Base-by-base conservation (phyloP, 2,113 vertebrate genomes). In the Camelus dromedarius region DNA sequence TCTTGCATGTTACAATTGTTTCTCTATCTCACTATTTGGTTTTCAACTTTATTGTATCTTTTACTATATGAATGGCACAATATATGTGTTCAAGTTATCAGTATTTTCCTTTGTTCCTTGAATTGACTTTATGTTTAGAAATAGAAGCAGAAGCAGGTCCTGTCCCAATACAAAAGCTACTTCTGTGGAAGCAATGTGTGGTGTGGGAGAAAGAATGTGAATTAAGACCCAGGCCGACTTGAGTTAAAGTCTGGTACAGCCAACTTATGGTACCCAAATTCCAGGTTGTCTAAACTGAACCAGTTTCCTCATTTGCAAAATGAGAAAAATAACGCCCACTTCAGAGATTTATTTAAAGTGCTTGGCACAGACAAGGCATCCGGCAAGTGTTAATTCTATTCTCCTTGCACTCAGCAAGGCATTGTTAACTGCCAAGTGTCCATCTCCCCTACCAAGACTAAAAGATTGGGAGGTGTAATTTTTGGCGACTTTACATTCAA, bases 241-340 rank as follows among this genome's bases (percentile, higher is more conserved):
- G 30, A 16, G 8, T 24, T 66, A 22, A 67, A 69, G 30, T n/a
- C 30, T 60, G 10, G 56, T 22, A 70, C 20, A 67, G 24, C 13
- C 24, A 64, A 70, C 38, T 30, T 18, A 30, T n/a, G 35, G 89
- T 13, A 10, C 35, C 60, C 64, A 52, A 62, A 4, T 54, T 82
- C 26, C 8, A 38, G 2, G 32, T 54, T 12, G 30, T 5, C 3
- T 14, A 85, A 46, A 52, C 4, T 14, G 42, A 88, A 58, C 50
- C 32, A 81, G 69, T 54, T 83, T 88, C 58, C 30, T 75, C 77
- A 72, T 35, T 26, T 80, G 52, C 67, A 77, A 93, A 93, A 84
- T 1, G 50, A 54, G 22, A 30, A 70, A 73, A 79, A 24, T 12
- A 69, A 26, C 75, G 60, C 12, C 24, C 69, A 80, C 2, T 46